Conservation (phyloP, 2,113 vertebrate genomes). For the Corvus moneduloides region DNA sequence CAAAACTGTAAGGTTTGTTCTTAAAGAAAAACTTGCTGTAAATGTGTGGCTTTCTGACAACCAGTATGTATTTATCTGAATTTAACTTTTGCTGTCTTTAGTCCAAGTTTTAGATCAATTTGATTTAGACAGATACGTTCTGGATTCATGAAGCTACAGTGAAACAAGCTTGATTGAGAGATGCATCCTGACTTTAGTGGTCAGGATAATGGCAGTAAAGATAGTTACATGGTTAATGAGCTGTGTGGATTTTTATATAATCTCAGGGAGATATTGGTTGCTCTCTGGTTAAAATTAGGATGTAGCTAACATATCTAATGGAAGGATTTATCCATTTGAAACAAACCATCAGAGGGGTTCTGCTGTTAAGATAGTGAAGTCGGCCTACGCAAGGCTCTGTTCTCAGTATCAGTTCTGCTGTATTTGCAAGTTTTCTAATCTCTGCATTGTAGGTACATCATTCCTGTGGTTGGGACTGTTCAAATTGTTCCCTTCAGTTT, state of each 20-base stretch:
- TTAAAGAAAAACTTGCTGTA: neutral
- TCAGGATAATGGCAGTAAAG: neutral
- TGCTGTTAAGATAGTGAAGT: neutral
- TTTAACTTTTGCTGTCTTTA: neutral
- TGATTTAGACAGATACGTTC: neutral
- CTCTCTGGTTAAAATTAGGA: neutral
- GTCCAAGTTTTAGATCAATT: neutral
- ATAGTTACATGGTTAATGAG: neutral
- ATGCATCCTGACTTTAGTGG: neutral
- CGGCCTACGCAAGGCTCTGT: fast-evolving
- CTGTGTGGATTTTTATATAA: neutral
- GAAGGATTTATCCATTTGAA: neutral
- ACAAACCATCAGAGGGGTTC: neutral
- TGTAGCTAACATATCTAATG: neutral
- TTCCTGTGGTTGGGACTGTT: neutral
- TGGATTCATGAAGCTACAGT: neutral
- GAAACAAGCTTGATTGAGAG: neutral
- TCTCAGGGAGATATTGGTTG: neutral
- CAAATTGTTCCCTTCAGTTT: neutral
- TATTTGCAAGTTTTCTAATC: neutral
- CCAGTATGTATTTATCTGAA: neutral
- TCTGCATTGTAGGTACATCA: neutral
- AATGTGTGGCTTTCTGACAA: neutral
- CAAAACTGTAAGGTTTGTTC: neutral
- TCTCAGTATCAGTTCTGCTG: neutral